Conservation (phyloP, 2,888 invertebrate genomes). For the Aleiodes alternator region DNA sequence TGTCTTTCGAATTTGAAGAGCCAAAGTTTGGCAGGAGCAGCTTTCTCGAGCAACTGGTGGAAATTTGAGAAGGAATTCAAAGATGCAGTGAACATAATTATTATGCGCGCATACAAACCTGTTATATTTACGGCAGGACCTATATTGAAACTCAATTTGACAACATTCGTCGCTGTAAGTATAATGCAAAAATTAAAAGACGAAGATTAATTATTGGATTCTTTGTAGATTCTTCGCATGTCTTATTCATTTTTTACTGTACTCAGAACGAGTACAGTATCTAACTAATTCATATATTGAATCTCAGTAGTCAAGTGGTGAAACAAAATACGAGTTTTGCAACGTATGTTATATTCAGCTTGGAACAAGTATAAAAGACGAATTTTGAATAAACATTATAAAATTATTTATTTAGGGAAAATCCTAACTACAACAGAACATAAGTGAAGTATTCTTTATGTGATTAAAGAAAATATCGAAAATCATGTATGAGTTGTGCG, state of each 20-base stretch:
- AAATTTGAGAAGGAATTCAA: conserved; percentile 59
- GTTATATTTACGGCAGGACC: conserved; percentile 58
- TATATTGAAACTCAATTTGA: conserved; percentile 61
- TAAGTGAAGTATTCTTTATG: too few species aligned
- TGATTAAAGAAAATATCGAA: too few species aligned
- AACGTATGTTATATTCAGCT: too few species aligned
- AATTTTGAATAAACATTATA: too few species aligned
- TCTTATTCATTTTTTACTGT: conserved; percentile 68
- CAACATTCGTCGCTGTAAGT: conserved; percentile 65
- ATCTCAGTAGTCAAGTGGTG: too few species aligned
- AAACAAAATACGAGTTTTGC: too few species aligned
- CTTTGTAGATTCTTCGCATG: conserved; percentile 61
- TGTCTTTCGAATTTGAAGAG: conserved; percentile 56
- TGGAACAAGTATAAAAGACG: too few species aligned
- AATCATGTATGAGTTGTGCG: too few species aligned
- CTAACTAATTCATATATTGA: conserved; percentile 8
- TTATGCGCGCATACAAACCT: conserved; percentile 54
- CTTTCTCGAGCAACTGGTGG: conserved; percentile 65
- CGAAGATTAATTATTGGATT: neutral
- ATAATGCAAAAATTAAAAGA: neutral
- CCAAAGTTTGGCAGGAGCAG: conserved; percentile 56
- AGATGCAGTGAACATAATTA: conserved; percentile 58
- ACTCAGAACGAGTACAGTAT: conserved; percentile 57
- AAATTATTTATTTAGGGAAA: too few species aligned
- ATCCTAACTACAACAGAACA: too few species aligned